These are phyloP conservation scores for Benitochromis conjunctus DNA, from an alignment of 2,113 vertebrate genomes.

Conservation along the genomic window DNA sequence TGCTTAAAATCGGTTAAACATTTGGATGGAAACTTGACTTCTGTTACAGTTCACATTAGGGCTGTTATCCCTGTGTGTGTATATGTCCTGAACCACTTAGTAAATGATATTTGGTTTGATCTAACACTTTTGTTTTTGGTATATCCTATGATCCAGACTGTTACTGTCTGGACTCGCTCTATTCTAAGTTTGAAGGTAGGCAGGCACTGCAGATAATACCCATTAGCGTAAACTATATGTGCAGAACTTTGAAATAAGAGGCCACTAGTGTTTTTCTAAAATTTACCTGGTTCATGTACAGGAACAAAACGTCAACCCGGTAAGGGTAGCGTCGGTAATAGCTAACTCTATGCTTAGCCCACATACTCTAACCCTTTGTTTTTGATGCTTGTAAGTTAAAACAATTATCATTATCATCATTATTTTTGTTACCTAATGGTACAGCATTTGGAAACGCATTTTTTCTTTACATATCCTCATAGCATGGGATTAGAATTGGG, in stretches of 20 bases:
- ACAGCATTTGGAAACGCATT: neutral
- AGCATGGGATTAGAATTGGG: neutral
- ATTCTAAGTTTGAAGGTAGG: neutral
- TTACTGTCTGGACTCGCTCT: neutral
- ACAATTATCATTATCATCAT: neutral
- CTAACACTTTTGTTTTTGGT: neutral
- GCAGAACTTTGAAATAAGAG: neutral
- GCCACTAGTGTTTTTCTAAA: neutral
- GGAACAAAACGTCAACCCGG: accelerated
- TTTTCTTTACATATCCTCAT: neutral
- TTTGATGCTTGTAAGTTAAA: neutral
- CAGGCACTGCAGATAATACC: neutral
- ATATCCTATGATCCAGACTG: neutral
- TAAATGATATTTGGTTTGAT: neutral
- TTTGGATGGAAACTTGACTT: neutral
- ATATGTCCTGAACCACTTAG: neutral
- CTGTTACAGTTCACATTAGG: neutral
- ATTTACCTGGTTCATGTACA: neutral
- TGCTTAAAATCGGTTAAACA: neutral
- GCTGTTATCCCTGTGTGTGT: neutral
- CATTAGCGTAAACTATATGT: accelerated
- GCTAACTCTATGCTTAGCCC: neutral
- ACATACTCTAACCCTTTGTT: neutral
- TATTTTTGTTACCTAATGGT: neutral
- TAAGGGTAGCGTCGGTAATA: neutral